phyloP scores from a whole-genome alignment of 1,140 invertebrate genomes.

The Euwallacea similis region DNA sequence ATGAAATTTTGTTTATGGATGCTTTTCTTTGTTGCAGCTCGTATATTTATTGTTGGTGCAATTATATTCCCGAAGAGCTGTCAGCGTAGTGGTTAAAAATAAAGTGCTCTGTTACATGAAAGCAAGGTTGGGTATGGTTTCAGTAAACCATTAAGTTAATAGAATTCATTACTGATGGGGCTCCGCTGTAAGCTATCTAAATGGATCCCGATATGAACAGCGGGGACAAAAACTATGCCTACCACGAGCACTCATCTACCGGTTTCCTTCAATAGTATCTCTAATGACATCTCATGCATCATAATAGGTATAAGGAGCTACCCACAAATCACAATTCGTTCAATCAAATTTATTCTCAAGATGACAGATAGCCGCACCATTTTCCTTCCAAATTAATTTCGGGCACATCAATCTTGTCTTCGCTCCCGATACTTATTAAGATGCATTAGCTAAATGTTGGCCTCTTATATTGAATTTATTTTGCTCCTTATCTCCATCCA shows the following conservation, averaged over 20 bases:
- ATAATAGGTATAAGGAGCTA: constrained; percentile 31
- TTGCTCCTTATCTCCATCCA: background rate
- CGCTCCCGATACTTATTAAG: constrained; percentile 29
- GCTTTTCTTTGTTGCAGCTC: constrained; percentile 5
- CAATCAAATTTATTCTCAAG: constrained; percentile 31
- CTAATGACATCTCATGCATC: constrained; percentile 36
- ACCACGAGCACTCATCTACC: background rate
- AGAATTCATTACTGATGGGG: no score
- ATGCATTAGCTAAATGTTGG: constrained; percentile 21
- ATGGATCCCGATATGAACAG: no score
- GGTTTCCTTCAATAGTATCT: constrained; percentile 26
- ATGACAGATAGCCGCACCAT: constrained; percentile 36
- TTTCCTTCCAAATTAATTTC: constrained; percentile 39
- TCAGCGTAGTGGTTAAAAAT: no score
- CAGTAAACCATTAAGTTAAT: no score
- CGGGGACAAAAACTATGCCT: no score
- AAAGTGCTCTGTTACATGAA: no score
- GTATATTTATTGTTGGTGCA: background rate
- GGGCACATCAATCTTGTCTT: constrained; percentile 34
- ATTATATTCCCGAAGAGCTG: no score
- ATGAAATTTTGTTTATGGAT: background rate
- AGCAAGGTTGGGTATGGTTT: no score
- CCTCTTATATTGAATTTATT: background rate
- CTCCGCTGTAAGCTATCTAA: no score
- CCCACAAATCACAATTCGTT: constrained; percentile 37